These are phyloP conservation scores for Myzus persicae DNA, from an alignment of 1,140 invertebrate genomes.

Conservation along the genomic window DNA sequence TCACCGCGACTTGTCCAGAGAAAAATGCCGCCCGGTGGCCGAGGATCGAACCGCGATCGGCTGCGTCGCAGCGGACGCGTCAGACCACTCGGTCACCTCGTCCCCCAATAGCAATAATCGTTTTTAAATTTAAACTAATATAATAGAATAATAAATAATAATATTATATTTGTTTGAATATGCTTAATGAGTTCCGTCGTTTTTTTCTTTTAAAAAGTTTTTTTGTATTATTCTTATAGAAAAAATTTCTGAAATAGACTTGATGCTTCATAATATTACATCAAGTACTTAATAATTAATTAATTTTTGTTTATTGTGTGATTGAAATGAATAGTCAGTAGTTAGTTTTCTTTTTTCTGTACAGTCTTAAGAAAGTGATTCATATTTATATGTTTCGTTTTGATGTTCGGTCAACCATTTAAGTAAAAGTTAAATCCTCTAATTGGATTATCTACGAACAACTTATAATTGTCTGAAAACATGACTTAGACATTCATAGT, in stretches of 20 bases:
- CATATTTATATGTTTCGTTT: conserved; percentile 14
- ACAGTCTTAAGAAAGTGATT: conserved; percentile 42
- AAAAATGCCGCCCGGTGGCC: no score
- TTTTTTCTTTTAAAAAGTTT: not conserved
- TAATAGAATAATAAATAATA: not conserved
- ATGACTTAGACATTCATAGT: not conserved
- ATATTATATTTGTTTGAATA: not conserved
- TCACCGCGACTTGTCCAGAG: no score
- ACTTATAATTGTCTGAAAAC: conserved; percentile 37
- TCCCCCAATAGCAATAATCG: no score
- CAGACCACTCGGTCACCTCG: no score
- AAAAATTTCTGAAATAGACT: not conserved
- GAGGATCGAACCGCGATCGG: no score
- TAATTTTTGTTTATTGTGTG: not conserved
- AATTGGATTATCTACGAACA: conserved; percentile 42
- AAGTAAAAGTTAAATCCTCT: conserved; percentile 56
- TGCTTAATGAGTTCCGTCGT: not conserved
- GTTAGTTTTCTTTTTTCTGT: conserved; percentile 18
- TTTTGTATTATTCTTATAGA: not conserved
- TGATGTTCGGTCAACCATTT: conserved; percentile 31
- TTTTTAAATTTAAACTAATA: not conserved
- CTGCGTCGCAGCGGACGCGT: no score
- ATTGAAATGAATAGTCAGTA: not conserved
- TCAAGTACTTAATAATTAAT: not conserved
- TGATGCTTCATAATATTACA: not conserved